These are phyloP conservation scores for Vulpes vulpes DNA, from an alignment of 2,113 vertebrate species.

Conservation along the genomic window DNA sequence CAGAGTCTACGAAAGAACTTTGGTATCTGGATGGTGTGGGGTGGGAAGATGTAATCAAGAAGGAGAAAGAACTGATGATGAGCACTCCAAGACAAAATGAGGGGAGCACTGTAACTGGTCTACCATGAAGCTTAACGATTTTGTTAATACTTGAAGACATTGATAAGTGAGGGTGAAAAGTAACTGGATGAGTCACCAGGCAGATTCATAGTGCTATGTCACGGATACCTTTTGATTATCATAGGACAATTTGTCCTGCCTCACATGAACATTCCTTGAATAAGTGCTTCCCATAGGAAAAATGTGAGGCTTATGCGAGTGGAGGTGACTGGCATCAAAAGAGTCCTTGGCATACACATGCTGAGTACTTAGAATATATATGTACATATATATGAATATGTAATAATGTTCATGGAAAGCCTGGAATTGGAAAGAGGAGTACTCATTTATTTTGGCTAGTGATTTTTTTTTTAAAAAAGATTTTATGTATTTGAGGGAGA, in stretches of 20 bases:
- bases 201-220: not conserved
- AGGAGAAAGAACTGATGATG: not conserved
- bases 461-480: not conserved
- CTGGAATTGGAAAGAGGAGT: not conserved
- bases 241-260: not conserved
- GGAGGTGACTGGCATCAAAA: not conserved
- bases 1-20: not conserved
- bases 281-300: not conserved
- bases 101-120: not conserved
- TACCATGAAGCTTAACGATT: not conserved
- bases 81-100: too few relatives aligned
- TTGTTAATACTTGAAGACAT: not conserved
- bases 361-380: not conserved
- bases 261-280: not conserved
- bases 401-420: not conserved
- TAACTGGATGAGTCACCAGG: not conserved
- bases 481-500: not conserved
- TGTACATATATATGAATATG: not conserved
- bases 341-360: not conserved
- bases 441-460: not conserved
- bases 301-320: not conserved
- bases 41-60: not conserved
- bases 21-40: too few relatives aligned
- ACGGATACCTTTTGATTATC: not conserved
- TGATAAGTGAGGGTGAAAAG: not conserved